These are phyloP conservation scores for Drosophila nigrodunni DNA, from an alignment of 1,140 invertebrate species.

Conservation along the genomic window DNA sequence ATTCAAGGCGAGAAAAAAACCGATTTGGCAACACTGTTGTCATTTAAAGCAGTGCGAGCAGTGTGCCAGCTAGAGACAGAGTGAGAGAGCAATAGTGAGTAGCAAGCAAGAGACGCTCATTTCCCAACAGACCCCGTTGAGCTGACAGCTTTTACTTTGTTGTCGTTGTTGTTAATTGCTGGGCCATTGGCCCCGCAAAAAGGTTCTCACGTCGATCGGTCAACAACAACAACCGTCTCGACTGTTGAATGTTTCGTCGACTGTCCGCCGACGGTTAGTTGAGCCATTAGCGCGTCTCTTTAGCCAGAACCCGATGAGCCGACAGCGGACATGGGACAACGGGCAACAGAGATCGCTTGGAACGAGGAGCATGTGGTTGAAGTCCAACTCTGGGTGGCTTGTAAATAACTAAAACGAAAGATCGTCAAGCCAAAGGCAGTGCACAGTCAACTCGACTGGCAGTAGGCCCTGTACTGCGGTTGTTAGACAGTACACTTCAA, in stretches of 20 bases:
- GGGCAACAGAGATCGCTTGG: too few species aligned
- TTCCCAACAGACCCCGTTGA: conserved; percentile 1
- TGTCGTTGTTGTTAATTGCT: conserved; percentile 59
- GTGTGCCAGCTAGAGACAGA: too few species aligned
- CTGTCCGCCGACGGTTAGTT: conserved; percentile 33
- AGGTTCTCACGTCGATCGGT: conserved; percentile 65
- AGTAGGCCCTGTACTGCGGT: too few species aligned
- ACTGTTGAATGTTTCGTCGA: not conserved
- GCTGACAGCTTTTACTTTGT: conserved; percentile 31
- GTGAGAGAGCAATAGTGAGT: too few species aligned
- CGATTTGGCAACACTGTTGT: too few species aligned
- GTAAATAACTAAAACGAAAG: conserved; percentile 3
- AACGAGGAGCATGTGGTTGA: not conserved
- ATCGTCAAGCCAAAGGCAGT: conserved; percentile 8
- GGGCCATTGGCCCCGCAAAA: conserved; percentile 50
- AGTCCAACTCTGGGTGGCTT: conserved; percentile 35
- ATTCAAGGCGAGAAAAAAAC: too few species aligned
- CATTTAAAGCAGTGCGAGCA: too few species aligned
- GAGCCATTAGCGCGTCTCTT: conserved; percentile 51
- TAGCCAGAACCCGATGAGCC: conserved; percentile 24
- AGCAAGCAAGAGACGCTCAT: conserved; percentile 41
- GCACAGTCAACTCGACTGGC: not conserved
- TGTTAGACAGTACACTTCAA: too few species aligned
- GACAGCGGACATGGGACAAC: not conserved
- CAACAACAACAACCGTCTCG: not conserved